Conservation (phyloP, 2,113 vertebrate species). For the Lepisosteus oculatus region DNA sequence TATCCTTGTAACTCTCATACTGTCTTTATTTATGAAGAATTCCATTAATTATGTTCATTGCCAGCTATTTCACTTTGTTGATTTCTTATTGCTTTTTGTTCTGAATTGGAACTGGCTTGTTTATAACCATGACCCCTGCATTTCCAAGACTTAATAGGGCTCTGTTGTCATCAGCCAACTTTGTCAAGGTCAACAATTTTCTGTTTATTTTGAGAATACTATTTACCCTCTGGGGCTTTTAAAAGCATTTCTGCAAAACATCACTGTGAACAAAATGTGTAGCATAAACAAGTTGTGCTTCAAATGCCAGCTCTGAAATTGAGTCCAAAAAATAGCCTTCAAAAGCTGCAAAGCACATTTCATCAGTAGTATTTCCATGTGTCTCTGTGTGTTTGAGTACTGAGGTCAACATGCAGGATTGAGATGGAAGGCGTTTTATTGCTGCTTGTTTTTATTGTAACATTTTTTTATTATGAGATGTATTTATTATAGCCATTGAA, state of each 20-base stretch:
- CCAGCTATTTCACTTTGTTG: constrained; percentile 14
- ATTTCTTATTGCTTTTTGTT: constrained; percentile 58
- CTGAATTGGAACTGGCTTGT: constrained; percentile 68
- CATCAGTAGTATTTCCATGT: neutral
- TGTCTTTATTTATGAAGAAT: constrained; percentile 33
- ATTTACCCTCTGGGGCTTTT: constrained; percentile 89
- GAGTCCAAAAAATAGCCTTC: neutral
- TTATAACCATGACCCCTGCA: constrained; percentile 85
- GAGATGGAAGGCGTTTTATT: neutral
- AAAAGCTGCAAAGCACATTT: constrained; percentile 1
- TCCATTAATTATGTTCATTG: constrained; percentile 58
- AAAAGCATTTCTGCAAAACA: constrained; percentile 86
- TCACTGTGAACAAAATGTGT: constrained; percentile 67
- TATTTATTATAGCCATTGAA: no score
- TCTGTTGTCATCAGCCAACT: constrained; percentile 86
- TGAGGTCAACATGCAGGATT: neutral
- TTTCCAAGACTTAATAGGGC: constrained; percentile 83
- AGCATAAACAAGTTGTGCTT: constrained; percentile 26
- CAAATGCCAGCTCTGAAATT: neutral
- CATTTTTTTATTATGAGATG: no score
- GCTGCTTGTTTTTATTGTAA: no score
- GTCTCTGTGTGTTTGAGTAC: neutral
- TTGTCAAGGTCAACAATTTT: constrained; percentile 89
- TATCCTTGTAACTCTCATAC: neutral
- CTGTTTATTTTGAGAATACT: constrained; percentile 89